Evolutionary conservation across 2,113 vertebrate species (phyloP).

Genomic region (Columba livia): DNA sequence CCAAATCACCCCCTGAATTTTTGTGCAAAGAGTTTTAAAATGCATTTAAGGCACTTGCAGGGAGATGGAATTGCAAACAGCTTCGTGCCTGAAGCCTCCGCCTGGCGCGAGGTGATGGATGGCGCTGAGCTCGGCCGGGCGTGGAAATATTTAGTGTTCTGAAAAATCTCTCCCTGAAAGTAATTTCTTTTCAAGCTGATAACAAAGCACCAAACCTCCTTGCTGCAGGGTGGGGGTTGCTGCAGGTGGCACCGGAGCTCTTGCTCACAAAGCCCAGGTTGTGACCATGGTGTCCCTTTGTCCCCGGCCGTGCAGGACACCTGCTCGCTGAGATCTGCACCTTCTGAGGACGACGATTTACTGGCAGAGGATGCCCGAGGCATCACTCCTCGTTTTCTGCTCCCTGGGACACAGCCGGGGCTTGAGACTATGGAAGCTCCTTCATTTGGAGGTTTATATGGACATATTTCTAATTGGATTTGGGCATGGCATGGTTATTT

Average conservation of each 20-base stretch:
- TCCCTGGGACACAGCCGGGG: neutral
- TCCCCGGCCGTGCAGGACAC: neutral
- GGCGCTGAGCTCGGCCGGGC: neutral
- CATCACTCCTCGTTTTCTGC: neutral
- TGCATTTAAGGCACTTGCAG: neutral
- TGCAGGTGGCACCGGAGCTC: rapidly evolving
- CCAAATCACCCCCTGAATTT: neutral
- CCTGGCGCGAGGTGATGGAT: neutral
- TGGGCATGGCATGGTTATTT: neutral
- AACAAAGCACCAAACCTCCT: neutral
- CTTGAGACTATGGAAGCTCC: neutral
- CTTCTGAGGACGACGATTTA: neutral
- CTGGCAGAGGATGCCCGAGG: neutral
- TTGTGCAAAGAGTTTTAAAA: neutral
- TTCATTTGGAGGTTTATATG: neutral
- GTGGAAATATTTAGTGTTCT: neutral
- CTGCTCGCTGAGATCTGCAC: neutral
- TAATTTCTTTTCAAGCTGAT: neutral
- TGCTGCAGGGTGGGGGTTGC: neutral
- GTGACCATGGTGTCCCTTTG: neutral
- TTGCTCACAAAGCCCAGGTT: no score
- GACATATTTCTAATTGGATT: constrained; percentile 38
- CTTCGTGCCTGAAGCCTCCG: neutral
- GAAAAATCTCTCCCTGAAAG: neutral
- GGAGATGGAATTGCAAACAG: neutral